Conservation (phyloP, 2,797 vertebrate genomes). For the Sphenopsis melanotis region DNA sequence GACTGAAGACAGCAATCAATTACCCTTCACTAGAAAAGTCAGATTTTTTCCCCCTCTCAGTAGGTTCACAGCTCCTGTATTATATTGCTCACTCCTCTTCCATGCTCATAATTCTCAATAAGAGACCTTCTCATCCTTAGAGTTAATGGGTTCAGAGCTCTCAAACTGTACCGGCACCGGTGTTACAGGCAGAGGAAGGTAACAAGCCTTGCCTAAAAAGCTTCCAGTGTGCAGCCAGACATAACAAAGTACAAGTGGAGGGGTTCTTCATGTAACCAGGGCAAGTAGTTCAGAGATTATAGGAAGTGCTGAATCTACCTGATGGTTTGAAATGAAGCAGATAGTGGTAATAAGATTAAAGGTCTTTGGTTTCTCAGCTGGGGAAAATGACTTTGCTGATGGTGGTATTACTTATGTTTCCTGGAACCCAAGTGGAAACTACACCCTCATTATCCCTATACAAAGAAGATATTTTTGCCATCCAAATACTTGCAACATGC, state of each 20-base stretch:
- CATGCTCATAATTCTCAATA: background rate
- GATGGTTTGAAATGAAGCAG: background rate
- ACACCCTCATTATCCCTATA: background rate
- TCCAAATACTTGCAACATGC: background rate
- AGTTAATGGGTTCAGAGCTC: background rate
- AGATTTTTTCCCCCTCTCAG: background rate
- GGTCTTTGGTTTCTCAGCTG: background rate
- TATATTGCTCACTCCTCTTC: background rate
- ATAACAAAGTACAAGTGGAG: background rate
- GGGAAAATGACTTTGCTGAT: background rate
- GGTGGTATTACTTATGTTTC: background rate
- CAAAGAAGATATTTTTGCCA: background rate
- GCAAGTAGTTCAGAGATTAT: background rate
- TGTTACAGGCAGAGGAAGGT: background rate
- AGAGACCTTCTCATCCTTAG: background rate
- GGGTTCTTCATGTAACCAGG: background rate
- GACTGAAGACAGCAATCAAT: background rate
- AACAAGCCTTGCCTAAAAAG: background rate
- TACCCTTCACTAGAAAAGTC: background rate
- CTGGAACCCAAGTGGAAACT: background rate
- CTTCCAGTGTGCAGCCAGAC: background rate
- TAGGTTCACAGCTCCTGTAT: background rate
- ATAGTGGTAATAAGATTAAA: background rate
- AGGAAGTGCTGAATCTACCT: background rate
- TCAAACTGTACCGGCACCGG: accelerated